Evolutionary conservation across 1,140 invertebrate species (phyloP).

Genomic region (Phymorhynchus buccinoides): DNA sequence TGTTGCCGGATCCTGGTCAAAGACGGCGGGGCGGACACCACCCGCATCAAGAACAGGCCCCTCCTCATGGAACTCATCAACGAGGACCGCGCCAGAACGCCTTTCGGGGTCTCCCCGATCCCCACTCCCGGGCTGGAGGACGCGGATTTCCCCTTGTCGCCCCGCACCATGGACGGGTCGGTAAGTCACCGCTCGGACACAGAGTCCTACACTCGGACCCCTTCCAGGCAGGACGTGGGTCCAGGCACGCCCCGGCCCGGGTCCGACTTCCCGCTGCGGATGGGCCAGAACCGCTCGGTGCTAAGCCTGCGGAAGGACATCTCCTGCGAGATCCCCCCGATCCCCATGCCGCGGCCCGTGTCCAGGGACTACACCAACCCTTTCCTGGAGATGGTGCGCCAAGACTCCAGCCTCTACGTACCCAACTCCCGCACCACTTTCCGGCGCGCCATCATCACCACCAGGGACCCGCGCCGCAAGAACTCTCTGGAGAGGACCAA

Average conservation of each 20-base stretch:
- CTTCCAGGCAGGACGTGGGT: neutral
- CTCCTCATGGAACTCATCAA: constrained; percentile 24
- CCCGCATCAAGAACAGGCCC: constrained; percentile 25
- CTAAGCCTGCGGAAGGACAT: constrained; percentile 23
- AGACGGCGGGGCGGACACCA: constrained; percentile 39
- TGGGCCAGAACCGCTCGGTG: neutral
- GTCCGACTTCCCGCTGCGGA: constrained; percentile 3
- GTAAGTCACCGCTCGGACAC: neutral
- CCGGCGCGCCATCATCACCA: constrained; percentile 21
- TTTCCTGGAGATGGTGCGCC: constrained; percentile 29
- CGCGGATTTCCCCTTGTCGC: neutral
- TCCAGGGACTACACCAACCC: constrained; percentile 21
- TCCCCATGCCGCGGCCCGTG: neutral
- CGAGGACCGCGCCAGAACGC: constrained; percentile 30
- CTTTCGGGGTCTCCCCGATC: neutral
- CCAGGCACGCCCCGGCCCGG: constrained; percentile 1
- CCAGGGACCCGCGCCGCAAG: neutral
- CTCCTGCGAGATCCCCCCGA: neutral
- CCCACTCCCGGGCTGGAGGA: neutral
- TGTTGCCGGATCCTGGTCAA: constrained; percentile 54
- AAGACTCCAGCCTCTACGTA: constrained; percentile 30
- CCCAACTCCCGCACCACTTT: constrained; percentile 27
- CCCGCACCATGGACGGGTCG: neutral
- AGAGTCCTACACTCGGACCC: neutral
- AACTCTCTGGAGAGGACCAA: neutral